A percentile compares a stretch with the other conserved stretches of the same genome.
Evolutionary conservation across 2,888 invertebrate genomes (phyloP).

Genomic region (Zele albiditarsus): DNA sequence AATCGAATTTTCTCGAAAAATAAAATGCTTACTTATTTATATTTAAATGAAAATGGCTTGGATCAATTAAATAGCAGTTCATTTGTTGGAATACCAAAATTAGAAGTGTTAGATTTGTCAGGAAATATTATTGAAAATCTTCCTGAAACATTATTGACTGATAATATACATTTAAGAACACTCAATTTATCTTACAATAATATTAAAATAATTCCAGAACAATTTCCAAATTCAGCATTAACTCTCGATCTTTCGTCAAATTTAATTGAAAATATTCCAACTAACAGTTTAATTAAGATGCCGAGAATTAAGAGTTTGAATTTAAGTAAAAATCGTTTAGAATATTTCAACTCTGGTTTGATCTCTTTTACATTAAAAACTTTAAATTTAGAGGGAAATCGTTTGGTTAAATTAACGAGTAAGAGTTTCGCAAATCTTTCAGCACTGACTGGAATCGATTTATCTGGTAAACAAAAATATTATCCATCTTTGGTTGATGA

Average conservation of each 20-base stretch:
- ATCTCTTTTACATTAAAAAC: slow-evolving; percentile 77
- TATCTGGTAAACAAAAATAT: slow-evolving; percentile 71
- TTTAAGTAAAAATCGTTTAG: slow-evolving; percentile 80
- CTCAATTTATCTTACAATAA: slow-evolving; percentile 76
- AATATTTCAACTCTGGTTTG: slow-evolving; percentile 78
- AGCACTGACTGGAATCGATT: slow-evolving; percentile 76
- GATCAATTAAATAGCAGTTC: slow-evolving; percentile 77
- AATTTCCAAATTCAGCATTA: slow-evolving; percentile 49
- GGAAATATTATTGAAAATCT: slow-evolving; percentile 79
- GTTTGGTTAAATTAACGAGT: slow-evolving; percentile 78
- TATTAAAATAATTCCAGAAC: slow-evolving; percentile 56
- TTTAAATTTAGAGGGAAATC: slow-evolving; percentile 77
- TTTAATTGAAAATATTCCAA: slow-evolving; percentile 52
- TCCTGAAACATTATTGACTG: slow-evolving; percentile 76
- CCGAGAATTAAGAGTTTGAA: slow-evolving; percentile 77
- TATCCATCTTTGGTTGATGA: not conserved
- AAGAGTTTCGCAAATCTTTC: slow-evolving; percentile 78
- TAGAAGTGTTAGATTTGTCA: slow-evolving; percentile 81
- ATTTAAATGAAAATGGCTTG: slow-evolving; percentile 81
- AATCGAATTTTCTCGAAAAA: slow-evolving; percentile 79
- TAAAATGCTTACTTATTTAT: slow-evolving; percentile 77
- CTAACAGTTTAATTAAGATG: slow-evolving; percentile 64
- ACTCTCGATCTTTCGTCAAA: slow-evolving; percentile 63
- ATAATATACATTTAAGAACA: slow-evolving; percentile 77
- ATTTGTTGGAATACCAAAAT: slow-evolving; percentile 76